phyloP scores from a whole-genome alignment of 2,113 vertebrate genomes.

The Forbesichthys papilliferus region DNA sequence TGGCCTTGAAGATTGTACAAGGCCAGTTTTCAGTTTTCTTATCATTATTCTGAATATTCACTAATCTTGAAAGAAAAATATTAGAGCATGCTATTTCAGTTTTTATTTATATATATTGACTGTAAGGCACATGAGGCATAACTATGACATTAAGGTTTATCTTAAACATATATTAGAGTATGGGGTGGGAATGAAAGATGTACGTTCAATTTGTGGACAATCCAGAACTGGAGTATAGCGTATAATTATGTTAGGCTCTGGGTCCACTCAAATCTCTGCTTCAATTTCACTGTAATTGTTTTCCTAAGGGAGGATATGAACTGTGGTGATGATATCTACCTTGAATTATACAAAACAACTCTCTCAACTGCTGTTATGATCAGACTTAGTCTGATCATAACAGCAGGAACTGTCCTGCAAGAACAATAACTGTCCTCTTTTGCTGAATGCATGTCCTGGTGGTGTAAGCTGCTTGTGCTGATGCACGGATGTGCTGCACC shows the following conservation, averaged over 20 bases:
- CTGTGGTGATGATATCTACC: constrained; percentile 24
- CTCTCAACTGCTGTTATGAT: constrained; percentile 43
- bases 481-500: constrained; percentile 49
- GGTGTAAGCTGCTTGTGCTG: constrained; percentile 53
- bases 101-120: background rate
- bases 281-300: constrained; percentile 16
- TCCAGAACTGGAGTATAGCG: constrained; percentile 6
- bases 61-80: too few species aligned
- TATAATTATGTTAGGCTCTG: background rate
- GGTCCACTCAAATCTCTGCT: constrained; percentile 19
- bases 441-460: constrained; percentile 50
- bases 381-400: constrained; percentile 28
- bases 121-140: constrained; percentile 8
- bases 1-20: background rate
- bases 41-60: background rate
- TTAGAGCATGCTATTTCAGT: too few species aligned
- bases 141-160: background rate
- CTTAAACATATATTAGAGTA: constrained; percentile 9
- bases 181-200: constrained; percentile 9
- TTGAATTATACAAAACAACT: constrained; percentile 36
- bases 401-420: too few species aligned
- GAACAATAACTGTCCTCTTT: constrained; percentile 34
- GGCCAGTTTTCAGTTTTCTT: background rate
- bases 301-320: constrained; percentile 12
- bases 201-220: constrained; percentile 17